Percentiles rank a stretch among this genome's conserved stretches.
phyloP scores from a whole-genome alignment of 2,888 invertebrate species.

The Ischnura elegans region DNA sequence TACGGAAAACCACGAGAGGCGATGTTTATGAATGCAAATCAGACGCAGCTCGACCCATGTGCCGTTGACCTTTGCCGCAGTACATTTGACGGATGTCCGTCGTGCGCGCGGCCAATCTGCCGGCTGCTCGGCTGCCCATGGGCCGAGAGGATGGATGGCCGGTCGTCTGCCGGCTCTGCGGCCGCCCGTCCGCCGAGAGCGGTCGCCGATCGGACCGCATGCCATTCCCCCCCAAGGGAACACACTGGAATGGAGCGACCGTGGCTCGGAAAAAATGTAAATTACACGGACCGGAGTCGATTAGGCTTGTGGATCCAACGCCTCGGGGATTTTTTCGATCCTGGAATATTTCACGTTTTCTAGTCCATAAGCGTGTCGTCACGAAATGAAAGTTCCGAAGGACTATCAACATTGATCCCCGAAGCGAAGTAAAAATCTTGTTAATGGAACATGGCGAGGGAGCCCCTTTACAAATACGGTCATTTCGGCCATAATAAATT shows the following conservation, averaged over 20 bases:
- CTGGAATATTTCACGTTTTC: slow-evolving; percentile 1
- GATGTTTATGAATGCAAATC: slow-evolving; percentile 20
- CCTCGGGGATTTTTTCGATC: slow-evolving; percentile 1
- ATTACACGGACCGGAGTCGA: background rate
- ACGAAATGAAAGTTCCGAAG: background rate
- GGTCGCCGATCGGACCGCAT: background rate
- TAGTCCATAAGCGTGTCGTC: background rate
- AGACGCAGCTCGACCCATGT: background rate
- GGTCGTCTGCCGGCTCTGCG: background rate
- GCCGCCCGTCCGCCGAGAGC: background rate
- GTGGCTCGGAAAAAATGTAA: slow-evolving; percentile 13
- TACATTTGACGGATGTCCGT: slow-evolving; percentile 35
- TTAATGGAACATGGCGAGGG: background rate
- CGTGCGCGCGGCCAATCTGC: slow-evolving; percentile 23
- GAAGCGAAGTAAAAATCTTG: background rate
- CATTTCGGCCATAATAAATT: background rate
- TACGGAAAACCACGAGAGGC: background rate
- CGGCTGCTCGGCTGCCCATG: slow-evolving; percentile 8
- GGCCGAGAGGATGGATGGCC: slow-evolving; percentile 1
- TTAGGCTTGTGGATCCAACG: background rate
- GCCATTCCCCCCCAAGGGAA: background rate
- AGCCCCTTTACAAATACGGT: background rate
- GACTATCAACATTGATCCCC: background rate
- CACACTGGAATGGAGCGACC: background rate
- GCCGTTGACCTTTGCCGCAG: slow-evolving; percentile 3